Evolutionary conservation across 2,113 vertebrate genomes (phyloP).

Genomic region (Xiphophorus maculatus): DNA sequence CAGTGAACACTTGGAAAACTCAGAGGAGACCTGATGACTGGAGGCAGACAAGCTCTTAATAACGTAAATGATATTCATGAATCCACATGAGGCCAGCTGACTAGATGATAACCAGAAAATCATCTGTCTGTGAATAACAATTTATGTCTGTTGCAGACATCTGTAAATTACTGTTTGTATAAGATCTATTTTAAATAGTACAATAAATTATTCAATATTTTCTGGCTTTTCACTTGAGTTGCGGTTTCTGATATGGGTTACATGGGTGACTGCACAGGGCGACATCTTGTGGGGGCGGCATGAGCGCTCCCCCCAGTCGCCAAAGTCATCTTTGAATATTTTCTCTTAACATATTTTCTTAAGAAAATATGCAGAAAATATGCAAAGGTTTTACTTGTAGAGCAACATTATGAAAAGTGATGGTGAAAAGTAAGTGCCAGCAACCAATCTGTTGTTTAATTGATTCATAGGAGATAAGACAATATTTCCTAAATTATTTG

Average conservation of each 20-base stretch:
- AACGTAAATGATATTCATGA: conserved; percentile 45
- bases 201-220: not conserved
- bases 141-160: conserved; percentile 20
- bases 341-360: not conserved
- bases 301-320: too few relatives aligned
- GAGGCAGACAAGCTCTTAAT: conserved; percentile 7
- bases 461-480: not conserved
- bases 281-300: too few relatives aligned
- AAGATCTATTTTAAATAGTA: not conserved
- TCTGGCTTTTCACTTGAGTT: not conserved
- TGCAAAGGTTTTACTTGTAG: not conserved
- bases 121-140: conserved; percentile 35
- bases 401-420: not conserved
- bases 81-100: conserved; percentile 14
- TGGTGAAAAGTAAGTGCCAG: not conserved
- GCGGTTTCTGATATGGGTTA: too few relatives aligned
- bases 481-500: not conserved
- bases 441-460: conserved; percentile 7
- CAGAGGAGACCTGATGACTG: not conserved
- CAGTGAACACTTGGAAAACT: conserved; percentile 1
- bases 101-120: conserved; percentile 33
- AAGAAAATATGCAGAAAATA: not conserved
- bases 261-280: too few relatives aligned
- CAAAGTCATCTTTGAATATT: too few relatives aligned
- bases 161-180: conserved; percentile 4